Conservation (phyloP, 2,113 vertebrate species). For the Australoheros scitulus region DNA sequence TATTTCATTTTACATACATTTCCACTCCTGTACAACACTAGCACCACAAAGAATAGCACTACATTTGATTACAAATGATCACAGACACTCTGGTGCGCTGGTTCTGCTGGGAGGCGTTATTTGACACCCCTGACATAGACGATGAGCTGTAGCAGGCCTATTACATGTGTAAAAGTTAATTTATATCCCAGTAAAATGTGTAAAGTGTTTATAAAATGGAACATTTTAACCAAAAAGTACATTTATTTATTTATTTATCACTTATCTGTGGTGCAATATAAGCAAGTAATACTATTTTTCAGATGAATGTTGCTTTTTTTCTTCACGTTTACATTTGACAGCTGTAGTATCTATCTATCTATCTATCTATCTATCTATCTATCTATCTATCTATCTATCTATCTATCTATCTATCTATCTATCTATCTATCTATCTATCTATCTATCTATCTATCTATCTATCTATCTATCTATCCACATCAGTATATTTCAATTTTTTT, state of each 20-base stretch:
- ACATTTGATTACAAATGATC: neutral
- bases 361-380: no score
- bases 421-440: no score
- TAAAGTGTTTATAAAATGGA: neutral
- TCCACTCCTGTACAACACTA: no score
- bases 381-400: no score
- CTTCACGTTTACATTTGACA: neutral
- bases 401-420: no score
- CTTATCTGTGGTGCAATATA: neutral
- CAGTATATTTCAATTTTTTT: no score
- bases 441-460: no score
- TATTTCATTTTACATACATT: no score
- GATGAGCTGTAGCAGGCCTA: neutral
- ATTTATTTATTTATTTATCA: neutral
- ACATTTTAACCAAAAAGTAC: neutral
- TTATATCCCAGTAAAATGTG: neutral
- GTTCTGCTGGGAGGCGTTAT: neutral
- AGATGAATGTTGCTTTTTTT: fast-evolving
- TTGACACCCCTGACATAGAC: neutral
- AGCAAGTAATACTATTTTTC: neutral
- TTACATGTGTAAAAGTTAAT: fast-evolving
- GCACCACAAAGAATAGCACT: neutral
- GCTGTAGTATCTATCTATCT: neutral
- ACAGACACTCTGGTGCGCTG: neutral
- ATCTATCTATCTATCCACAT: no score